Percentiles rank a stretch among this genome's conserved stretches.
These are phyloP conservation scores for Dryoscopus gambensis DNA, from an alignment of 2,113 vertebrate species.

Conservation along the genomic window DNA sequence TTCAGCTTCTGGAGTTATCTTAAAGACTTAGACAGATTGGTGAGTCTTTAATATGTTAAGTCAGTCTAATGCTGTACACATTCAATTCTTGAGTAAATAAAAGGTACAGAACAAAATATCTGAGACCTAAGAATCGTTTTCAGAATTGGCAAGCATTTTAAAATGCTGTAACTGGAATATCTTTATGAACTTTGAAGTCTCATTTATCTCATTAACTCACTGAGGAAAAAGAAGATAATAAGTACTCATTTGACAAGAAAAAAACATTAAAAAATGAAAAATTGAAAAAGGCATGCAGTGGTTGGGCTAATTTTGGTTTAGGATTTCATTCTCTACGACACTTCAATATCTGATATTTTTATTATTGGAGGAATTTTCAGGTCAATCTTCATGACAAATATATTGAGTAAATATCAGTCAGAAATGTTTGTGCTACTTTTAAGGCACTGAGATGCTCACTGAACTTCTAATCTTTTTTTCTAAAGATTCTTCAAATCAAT, in stretches of 20 bases:
- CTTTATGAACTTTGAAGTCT: neutral
- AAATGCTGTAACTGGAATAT: neutral
- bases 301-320: neutral
- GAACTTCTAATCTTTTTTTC: neutral
- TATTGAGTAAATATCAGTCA: neutral
- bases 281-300: neutral
- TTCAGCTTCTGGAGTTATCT: neutral
- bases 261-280: neutral
- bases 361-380: neutral
- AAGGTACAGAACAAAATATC: neutral
- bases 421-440: neutral
- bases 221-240: neutral
- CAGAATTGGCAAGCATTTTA: neutral
- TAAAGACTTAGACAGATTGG: neutral
- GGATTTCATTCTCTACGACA: neutral
- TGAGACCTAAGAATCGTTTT: neutral
- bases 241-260: neutral
- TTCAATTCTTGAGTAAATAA: neutral
- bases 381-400: neutral
- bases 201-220: neutral
- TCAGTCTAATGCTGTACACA: neutral
- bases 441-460: neutral
- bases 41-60: neutral
- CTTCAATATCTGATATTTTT: neutral
- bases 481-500: constrained; percentile 33